Evolutionary conservation across 2,888 invertebrate species (phyloP).

Genomic region (Pecten maximus): DNA sequence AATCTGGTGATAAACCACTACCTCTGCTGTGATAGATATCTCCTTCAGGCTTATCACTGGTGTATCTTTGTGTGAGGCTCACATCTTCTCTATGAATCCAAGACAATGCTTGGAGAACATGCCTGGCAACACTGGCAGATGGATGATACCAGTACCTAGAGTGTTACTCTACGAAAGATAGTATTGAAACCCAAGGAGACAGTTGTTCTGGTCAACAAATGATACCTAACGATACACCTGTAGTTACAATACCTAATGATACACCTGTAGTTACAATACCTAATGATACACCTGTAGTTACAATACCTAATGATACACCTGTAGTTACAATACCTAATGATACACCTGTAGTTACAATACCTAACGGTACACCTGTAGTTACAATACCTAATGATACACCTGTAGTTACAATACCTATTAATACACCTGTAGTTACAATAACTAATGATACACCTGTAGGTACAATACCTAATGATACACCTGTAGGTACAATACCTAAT

Average conservation of each 20-base stretch:
- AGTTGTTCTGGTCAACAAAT: not conserved
- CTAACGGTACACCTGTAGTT: too few relatives aligned
- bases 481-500: too few relatives aligned
- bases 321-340: too few relatives aligned
- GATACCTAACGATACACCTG: not conserved
- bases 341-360: too few relatives aligned
- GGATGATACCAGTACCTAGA: not conserved
- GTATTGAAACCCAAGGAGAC: not conserved
- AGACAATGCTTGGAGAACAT: not conserved
- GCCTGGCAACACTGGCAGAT: not conserved
- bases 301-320: too few relatives aligned
- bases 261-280: too few relatives aligned
- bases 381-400: too few relatives aligned
- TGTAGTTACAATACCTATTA: too few relatives aligned
- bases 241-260: not conserved
- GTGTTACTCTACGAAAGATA: not conserved
- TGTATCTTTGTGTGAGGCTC: not conserved
- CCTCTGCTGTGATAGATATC: not conserved
- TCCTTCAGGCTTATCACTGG: not conserved
- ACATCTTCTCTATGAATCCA: not conserved
- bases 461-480: not conserved
- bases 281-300: too few relatives aligned
- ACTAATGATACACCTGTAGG: not conserved
- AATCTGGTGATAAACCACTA: not conserved
- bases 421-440: not conserved